Base-by-base conservation (phyloP, 2,888 invertebrate species). In the Drosophila merina region DNA sequence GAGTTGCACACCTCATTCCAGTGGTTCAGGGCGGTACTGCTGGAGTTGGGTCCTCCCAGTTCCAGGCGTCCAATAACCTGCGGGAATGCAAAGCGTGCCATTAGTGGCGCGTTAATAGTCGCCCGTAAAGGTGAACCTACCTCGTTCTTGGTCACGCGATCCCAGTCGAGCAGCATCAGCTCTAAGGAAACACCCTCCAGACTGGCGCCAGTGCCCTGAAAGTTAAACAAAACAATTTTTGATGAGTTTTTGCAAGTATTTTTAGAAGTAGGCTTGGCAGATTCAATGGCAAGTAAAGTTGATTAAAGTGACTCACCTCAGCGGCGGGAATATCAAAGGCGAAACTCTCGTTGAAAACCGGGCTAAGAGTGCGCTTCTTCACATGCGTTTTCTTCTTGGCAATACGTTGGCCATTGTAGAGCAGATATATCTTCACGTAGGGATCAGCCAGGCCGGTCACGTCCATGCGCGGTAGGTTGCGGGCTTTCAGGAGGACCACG, bases 381-480 rank as follows among this genome's bases (percentile, higher is more conserved):
- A 99, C 98, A 92, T 99, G 99, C 0, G 99, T 99, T 93, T 99
- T 99, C 94, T 99, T 99, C 94, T 99, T 99, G 51, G 98, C 97
- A 87, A 99, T 97, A 75, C 99, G 95, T 91, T 99, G 98, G n/a
- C 97, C 97, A 92, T 99, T 98, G 93, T 97, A 98, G 57, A 98
- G 93, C 85, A 99, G 93, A 92, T 99, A 99, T 92, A 99, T 97
- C 92, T 99, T 99, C 51, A 99, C 99, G 90, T 94, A 94, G 5
- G 99, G 99, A 93, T 99, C 99, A 92, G 98, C 98, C 50, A 98
- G 93, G 60, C 98, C 98, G 55, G 98, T 98, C 76, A 98, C 97
- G 92, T 99, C 98, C 98, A 99, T 99, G 92, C 98, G 98, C 68
- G 99, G 99, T 80, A 99, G 93, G 92, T 99, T 99, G 82, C 98